These are phyloP conservation scores for Eristalis arbustorum DNA, from an alignment of 2,888 invertebrate species.

Conservation along the genomic window DNA sequence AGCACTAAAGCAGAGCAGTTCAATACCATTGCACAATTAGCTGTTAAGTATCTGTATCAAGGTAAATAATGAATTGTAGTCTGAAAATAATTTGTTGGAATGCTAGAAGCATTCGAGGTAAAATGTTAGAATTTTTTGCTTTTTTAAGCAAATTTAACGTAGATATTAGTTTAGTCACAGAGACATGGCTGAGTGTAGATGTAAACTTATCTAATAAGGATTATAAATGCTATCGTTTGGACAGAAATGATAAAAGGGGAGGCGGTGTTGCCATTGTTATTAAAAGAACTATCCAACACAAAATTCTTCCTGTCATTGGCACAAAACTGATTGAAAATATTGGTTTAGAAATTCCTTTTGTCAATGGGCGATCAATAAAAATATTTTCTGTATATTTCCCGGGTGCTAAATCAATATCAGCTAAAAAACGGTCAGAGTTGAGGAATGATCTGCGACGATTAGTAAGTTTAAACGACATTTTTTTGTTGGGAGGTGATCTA, in stretches of 20 bases:
- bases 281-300: slow-evolving; percentile 4
- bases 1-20: slow-evolving; percentile 6
- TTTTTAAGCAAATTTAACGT: slow-evolving; percentile 11
- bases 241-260: background rate
- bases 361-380: no score
- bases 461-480: background rate
- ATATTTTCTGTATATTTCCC: background rate
- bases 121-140: slow-evolving; percentile 6
- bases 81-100: slow-evolving; percentile 22
- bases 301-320: no score
- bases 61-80: slow-evolving; percentile 12
- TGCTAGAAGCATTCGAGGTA: slow-evolving; percentile 11
- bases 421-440: background rate
- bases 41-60: slow-evolving; percentile 26
- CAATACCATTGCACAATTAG: slow-evolving; percentile 25
- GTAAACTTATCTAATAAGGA: background rate
- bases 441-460: background rate
- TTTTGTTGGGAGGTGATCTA: background rate
- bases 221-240: background rate
- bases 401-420: background rate
- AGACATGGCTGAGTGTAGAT: background rate
- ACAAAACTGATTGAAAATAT: no score
- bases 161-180: background rate
- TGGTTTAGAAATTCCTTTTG: no score
- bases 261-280: slow-evolving; percentile 7